A percentile compares a stretch with the other conserved stretches of the same genome.
phyloP scores from a whole-genome alignment of 2,888 invertebrate genomes.

The Idaea biselata region DNA sequence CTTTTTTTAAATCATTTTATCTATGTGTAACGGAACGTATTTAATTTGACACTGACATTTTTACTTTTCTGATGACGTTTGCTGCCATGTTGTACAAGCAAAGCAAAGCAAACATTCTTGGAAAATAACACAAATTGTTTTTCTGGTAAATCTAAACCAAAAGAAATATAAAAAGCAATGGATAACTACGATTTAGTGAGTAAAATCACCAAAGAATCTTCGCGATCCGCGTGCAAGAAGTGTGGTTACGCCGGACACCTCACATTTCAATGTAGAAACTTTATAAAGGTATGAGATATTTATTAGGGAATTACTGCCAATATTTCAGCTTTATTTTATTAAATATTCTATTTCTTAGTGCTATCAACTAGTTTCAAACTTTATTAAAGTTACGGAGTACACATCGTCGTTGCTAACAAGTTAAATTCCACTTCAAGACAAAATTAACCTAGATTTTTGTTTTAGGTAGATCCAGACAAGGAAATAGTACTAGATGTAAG shows the following conservation, averaged over 20 bases:
- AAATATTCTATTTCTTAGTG: no score
- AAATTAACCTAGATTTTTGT: slow-evolving; percentile 3
- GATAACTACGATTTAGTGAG: slow-evolving; percentile 67
- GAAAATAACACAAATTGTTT: neutral
- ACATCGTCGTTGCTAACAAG: no score
- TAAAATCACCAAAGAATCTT: slow-evolving; percentile 84
- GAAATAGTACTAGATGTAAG: slow-evolving; percentile 96
- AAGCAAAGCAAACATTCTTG: neutral
- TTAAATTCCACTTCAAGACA: neutral
- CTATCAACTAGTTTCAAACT: no score
- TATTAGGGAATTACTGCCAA: neutral
- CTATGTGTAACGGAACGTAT: slow-evolving; percentile 23
- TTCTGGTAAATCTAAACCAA: slow-evolving; percentile 15
- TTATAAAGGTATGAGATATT: slow-evolving; percentile 82
- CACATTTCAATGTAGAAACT: slow-evolving; percentile 97
- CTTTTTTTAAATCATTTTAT: neutral
- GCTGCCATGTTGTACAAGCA: neutral
- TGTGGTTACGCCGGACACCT: slow-evolving; percentile 98
- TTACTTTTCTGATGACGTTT: neutral
- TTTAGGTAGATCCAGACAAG: slow-evolving; percentile 92
- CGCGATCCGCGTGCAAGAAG: slow-evolving; percentile 94
- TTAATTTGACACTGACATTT: neutral
- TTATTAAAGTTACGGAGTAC: no score
- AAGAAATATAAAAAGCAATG: slow-evolving; percentile 37
- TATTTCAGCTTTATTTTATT: no score